Conservation (phyloP, 2,113 vertebrate genomes). For the Oostethus manadensis region DNA sequence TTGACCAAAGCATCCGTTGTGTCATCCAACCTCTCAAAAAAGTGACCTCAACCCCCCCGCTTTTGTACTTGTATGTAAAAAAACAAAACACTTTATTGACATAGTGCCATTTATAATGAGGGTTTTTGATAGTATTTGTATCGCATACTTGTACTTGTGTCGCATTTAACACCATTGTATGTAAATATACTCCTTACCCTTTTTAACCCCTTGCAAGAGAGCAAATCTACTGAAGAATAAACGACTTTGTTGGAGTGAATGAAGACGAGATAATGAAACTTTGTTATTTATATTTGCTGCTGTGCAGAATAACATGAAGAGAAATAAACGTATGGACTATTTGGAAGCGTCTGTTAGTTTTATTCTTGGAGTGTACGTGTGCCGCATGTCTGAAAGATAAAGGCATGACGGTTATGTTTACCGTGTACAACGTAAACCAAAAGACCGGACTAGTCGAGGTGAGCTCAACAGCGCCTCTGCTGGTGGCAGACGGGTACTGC, state of each 20-base stretch:
- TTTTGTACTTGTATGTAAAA: constrained; percentile 78
- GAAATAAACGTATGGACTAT: constrained; percentile 59
- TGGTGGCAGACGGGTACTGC: no score
- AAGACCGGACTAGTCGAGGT: no score
- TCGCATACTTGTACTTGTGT: constrained; percentile 81
- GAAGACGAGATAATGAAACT: constrained; percentile 70
- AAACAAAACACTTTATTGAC: constrained; percentile 78
- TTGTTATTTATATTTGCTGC: constrained; percentile 81
- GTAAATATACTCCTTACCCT: constrained; percentile 52
- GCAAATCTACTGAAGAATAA: constrained; percentile 35
- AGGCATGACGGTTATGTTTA: no score
- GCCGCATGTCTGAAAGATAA: no score
- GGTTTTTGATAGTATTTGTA: constrained; percentile 83
- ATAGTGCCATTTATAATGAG: constrained; percentile 82
- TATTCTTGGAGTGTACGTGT: no score
- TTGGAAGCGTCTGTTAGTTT: background rate
- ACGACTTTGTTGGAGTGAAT: constrained; percentile 74
- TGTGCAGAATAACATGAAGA: constrained; percentile 77
- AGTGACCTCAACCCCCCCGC: constrained; percentile 78
- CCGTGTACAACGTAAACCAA: no score
- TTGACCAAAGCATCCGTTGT: constrained; percentile 39
- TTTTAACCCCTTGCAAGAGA: background rate
- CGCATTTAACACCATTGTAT: constrained; percentile 71
- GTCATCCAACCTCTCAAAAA: constrained; percentile 75
- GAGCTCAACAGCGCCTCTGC: no score